Base-by-base conservation (phyloP, 2,888 invertebrate genomes). In the Torymus aiolomorphi region DNA sequence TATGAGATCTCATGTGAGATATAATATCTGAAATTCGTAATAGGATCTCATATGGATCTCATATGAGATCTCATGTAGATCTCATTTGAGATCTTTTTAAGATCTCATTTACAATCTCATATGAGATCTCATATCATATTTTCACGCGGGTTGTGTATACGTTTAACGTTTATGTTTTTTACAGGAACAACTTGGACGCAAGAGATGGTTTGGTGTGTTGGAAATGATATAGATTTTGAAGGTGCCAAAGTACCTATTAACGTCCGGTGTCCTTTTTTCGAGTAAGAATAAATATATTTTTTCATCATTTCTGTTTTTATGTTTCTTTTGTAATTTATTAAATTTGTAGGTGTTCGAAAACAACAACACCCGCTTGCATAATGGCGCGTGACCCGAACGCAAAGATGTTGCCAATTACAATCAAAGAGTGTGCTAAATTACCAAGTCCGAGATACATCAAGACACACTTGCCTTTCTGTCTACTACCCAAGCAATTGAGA, bases 361-460 rank as follows among this genome's bases (percentile, higher is more conserved):
- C n/a, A 2, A 59, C 57, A 2, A 18, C 63, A 11, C 14, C 59
- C 3, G 72, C 69, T 5, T 54, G 73, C 11, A 12, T 57, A 3
- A 63, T 63, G 1, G 2, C 69, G 8, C 72, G 73, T 0, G 14
- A 70, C 14, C 69, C 56, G 0, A 18, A 69, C 0, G 11, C 12
- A 4, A 12, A 69, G 2, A 2, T 52, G 4, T 69, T 85, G 0
- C 71, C 78, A 14, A 84, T 89, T 70, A 88, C 89, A 49, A 85
- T 88, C 1, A 78, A 81, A 14, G 88, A 83, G 20, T 87, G 92
- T 56, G 89, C 91, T 0, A 88, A 91, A 0, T 86, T 90, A 51
- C 88, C 91, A 0, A 91, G 92, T 0, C 93, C 93, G 0, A 88
- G 94, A 31, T 93, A 92, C 83, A 93, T 94, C 63, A 94, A 94